Percentiles rank a stretch among this genome's conserved stretches.
Evolutionary conservation across 2,113 vertebrate species (phyloP).

Genomic region (Albula glossodonta): DNA sequence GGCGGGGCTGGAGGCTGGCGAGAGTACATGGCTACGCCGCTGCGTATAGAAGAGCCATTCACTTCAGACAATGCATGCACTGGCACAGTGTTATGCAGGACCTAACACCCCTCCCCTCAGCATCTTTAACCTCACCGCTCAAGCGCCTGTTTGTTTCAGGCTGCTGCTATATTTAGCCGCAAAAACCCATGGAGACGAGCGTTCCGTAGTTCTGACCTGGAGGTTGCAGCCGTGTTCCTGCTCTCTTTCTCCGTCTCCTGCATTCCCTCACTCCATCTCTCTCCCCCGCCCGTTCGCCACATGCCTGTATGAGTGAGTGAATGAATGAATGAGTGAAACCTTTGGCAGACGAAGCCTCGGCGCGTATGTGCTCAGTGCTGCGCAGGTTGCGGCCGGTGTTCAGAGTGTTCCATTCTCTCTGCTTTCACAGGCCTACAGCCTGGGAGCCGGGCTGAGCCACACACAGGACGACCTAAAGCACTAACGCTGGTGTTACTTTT

Average conservation of each 20-base stretch:
- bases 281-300: not conserved
- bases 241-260: constrained; percentile 1
- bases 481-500: too few relatives aligned
- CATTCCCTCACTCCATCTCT: not conserved
- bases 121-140: not conserved
- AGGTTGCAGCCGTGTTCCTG: constrained; percentile 18
- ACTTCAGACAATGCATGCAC: constrained; percentile 19
- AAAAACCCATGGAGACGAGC: not conserved
- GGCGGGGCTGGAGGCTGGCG: constrained; percentile 11
- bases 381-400: too few relatives aligned
- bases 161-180: constrained; percentile 23
- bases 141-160: constrained; percentile 27
- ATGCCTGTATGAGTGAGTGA: too few relatives aligned
- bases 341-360: too few relatives aligned
- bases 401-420: not conserved
- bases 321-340: too few relatives aligned
- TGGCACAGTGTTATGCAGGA: constrained; percentile 18
- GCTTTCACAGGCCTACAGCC: not conserved
- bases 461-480: not conserved
- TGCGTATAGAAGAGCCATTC: constrained; percentile 20
- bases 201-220: not conserved
- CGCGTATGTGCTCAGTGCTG: too few relatives aligned
- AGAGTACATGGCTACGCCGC: constrained; percentile 4
- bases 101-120: constrained; percentile 16
- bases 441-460: too few relatives aligned